Conservation (phyloP, 2,797 vertebrate genomes). For the Lagodon rhomboides region DNA sequence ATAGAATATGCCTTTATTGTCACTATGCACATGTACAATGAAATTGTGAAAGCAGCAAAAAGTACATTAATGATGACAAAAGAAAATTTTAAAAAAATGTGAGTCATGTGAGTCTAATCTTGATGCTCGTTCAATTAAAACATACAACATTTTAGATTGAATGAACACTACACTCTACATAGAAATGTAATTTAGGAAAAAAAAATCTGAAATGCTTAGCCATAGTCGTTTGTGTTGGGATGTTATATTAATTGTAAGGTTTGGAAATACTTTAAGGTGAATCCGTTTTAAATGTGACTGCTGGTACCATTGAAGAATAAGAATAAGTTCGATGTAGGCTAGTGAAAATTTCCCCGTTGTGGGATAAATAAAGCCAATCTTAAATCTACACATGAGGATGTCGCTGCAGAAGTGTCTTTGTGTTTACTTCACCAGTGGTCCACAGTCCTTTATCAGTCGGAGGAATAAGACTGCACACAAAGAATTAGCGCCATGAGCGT, state of each 20-base stretch:
- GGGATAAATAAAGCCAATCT: no score
- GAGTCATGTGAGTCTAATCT: neutral
- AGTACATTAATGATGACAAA: slow-evolving; percentile 12
- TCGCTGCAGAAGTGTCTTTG: slow-evolving; percentile 4
- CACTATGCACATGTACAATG: no score
- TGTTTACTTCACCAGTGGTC: neutral
- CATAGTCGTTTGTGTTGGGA: neutral
- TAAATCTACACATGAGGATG: neutral
- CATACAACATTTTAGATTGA: neutral
- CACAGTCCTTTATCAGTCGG: neutral
- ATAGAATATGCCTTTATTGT: no score
- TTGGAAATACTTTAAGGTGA: neutral
- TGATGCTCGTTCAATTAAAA: neutral
- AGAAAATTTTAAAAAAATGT: no score
- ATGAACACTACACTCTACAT: neutral
- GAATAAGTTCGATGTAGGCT: neutral
- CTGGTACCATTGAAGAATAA: neutral
- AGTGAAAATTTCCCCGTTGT: no score
- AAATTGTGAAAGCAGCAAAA: slow-evolving; percentile 6
- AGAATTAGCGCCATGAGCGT: neutral
- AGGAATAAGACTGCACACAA: neutral
- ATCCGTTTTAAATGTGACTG: neutral
- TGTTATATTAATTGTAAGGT: neutral
- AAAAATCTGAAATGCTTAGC: neutral
- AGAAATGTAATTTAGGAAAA: slow-evolving; percentile 3